Base-by-base conservation (phyloP, 2,888 invertebrate genomes). In the Brachylomia viminalis region DNA sequence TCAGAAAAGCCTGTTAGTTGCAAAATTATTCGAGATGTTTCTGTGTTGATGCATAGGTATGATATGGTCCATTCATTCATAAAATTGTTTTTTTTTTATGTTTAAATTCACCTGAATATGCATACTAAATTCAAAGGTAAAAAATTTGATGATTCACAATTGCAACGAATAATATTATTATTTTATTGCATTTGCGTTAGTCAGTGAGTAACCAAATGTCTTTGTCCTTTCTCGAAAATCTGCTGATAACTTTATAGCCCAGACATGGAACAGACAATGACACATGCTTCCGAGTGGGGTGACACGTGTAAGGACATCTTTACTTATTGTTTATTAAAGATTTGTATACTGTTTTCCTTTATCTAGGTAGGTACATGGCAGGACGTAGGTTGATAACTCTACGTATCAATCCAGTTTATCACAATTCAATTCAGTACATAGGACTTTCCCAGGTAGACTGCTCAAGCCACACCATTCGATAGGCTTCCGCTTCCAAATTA, bases 161-260 rank as follows among this genome's bases (percentile, higher is more conserved):
- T 82, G 79, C 70, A 78, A 77, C 75, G 42, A 89, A 88, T 82
- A 87, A 88, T 85, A 89, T 88, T 86, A 89, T 89, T 89, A 90
- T 90, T 92, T 88, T 91, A 89, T 90, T 89, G 85, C 83, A 77
- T 86, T 90, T 81, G 84, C 75, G 83, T 94, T 94, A 94, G 92
- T 94, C 94, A 94, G 82, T 86, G 76, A 82, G 79, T 80, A 92
- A 94, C 94, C 94, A 87, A 94, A 90, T 92, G 92, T 89, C 93
- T 93, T 94, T 94, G 94, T 94, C 92, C 92, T 93, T 94, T 93
- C 91, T 93, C 87, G 91, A 84, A 92, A 93, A 92, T 90, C 85
- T 82, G 89, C 85, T 90, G 91, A 90, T 90, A 90, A 88, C 86
- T 93, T 93, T 93, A 92, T 91, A 89, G 89, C 90, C 89, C 92